A percentile compares a stretch with the other conserved stretches of the same genome.
phyloP scores from a whole-genome alignment of 2,113 vertebrate species.

The Strix uralensis region DNA sequence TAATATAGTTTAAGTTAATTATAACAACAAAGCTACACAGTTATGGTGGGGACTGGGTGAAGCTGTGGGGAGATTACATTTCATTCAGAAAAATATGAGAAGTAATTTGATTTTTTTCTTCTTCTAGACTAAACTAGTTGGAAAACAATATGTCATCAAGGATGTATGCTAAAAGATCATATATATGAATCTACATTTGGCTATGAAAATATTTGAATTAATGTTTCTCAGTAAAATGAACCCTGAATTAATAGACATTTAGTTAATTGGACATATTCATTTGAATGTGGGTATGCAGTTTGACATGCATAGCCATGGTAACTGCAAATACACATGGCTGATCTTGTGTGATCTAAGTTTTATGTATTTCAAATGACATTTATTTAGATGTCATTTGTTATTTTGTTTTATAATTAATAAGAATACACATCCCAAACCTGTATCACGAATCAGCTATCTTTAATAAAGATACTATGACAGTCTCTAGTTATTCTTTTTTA shows the following conservation, averaged over 20 bases:
- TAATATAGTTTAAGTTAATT: background rate
- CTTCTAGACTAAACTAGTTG: background rate
- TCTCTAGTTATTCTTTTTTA: background rate
- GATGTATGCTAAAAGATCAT: background rate
- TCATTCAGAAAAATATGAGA: background rate
- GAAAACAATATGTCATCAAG: background rate
- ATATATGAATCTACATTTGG: background rate
- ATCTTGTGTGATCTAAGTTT: background rate
- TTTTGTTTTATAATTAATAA: background rate
- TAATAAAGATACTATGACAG: background rate
- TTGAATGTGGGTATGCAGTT: background rate
- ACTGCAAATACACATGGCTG: background rate
- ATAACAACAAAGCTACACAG: background rate
- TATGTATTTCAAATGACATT: background rate
- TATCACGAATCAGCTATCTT: background rate
- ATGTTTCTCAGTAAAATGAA: background rate
- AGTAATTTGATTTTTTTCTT: background rate
- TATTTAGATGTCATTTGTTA: background rate
- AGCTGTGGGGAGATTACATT: background rate
- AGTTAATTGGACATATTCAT: background rate
- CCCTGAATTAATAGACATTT: background rate
- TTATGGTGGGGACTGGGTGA: background rate
- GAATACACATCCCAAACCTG: background rate
- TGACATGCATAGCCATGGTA: background rate
- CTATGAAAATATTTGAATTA: background rate